Evolutionary conservation across 2,797 vertebrate genomes (phyloP), one percentile per base, ranked within the genome.

Genomic region (Helarctos malayanus): DNA sequence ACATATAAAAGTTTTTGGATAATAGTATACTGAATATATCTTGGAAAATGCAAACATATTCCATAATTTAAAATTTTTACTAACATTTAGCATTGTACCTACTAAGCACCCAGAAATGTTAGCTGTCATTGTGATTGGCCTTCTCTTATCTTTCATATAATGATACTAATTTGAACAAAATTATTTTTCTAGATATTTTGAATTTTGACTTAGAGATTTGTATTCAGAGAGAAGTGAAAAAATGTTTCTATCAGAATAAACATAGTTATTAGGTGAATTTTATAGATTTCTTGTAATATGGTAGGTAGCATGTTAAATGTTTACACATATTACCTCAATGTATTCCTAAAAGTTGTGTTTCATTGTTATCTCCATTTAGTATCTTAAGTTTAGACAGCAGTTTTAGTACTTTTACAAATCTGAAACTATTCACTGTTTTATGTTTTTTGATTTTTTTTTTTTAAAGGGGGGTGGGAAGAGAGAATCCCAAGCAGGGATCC

Each of bases 71-170:
- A 78, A 82, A 63, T 82, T 7, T 93, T 94, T 82, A 38, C 6
- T 78, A 9, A 63, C 41, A 29, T 85, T 91, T 91, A 89, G 10
- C 38, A 18, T 56, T 87, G 41, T 35, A 14, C 27, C 6, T 68
- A 27, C 38, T 83, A 80, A 68, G 3, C 69, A 86, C 59, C 82
- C 73, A 68, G 69, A 79, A 96, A 83, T 80, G 32, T 88, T 94
- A 80, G 52, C n/a, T 83, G 1, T 79, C 41, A 23, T 56, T 69
- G 38, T 2, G 68, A 3, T 7, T 90, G 13, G 6, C 75, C 57
- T 95, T 81, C n/a, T 41, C 32, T 76, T 91, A 38, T 49, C 49
- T 87, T 57, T 80, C 23, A 68, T 47, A 68, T 65, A 63, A 21
- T 45, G 12, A 71, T 4, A 35, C 21, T 93, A 63, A 95, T 88